A percentile compares a stretch with the other conserved stretches of the same genome.
phyloP scores from a whole-genome alignment of 2,888 invertebrate genomes.

The Stenotaenia linearis region DNA sequence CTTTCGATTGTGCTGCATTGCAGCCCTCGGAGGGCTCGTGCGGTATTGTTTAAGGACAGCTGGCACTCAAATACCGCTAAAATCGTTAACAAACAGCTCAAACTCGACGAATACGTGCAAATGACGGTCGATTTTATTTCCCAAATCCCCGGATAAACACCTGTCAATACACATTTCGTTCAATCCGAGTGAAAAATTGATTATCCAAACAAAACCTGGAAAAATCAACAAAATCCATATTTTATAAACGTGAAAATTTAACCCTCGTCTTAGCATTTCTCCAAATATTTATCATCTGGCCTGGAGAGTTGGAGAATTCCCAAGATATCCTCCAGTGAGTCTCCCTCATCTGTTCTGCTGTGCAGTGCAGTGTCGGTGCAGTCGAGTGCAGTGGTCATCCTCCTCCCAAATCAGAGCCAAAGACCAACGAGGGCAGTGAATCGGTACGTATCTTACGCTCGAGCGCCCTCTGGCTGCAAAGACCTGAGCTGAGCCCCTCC shows the following conservation, averaged over 20 bases:
- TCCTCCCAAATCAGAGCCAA: slow-evolving; percentile 16
- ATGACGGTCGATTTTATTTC: too few relatives aligned
- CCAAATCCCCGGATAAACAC: too few relatives aligned
- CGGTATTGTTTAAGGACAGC: too few relatives aligned
- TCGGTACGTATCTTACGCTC: slow-evolving; percentile 23
- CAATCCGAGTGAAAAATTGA: background rate
- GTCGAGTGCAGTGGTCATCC: slow-evolving; percentile 24
- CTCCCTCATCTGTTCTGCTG: background rate
- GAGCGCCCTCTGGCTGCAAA: slow-evolving; percentile 19
- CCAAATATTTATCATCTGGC: slow-evolving; percentile 7
- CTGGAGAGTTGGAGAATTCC: slow-evolving; percentile 4
- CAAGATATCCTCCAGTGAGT: background rate
- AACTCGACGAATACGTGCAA: too few relatives aligned
- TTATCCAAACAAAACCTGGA: background rate
- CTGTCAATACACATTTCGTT: too few relatives aligned
- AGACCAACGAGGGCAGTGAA: slow-evolving; percentile 10
- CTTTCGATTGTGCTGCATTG: too few relatives aligned
- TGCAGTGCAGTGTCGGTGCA: slow-evolving; percentile 23
- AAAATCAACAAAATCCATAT: background rate
- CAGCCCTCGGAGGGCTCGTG: too few relatives aligned
- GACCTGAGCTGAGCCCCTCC: background rate
- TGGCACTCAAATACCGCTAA: too few relatives aligned
- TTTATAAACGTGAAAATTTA: background rate
- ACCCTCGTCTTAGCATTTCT: background rate
- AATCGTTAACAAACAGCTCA: too few relatives aligned